These are phyloP conservation scores for Strigamia maritima DNA, from an alignment of 2,888 invertebrate genomes.

Conservation along the genomic window DNA sequence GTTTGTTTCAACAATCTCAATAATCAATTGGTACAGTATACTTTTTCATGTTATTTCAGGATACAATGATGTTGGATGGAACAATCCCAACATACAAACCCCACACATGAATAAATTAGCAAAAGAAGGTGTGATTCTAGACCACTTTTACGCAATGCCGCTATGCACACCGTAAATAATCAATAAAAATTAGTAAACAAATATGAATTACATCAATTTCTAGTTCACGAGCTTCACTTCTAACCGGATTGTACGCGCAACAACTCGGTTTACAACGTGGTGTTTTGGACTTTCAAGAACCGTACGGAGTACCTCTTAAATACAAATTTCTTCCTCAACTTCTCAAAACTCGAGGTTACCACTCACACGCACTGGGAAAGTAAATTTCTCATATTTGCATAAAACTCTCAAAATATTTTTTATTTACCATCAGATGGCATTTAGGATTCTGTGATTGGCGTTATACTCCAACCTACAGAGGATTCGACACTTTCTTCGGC, in stretches of 20 bases:
- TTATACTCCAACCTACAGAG: constrained; percentile 11
- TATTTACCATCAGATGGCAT: constrained; percentile 18
- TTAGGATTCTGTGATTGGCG: constrained; percentile 2
- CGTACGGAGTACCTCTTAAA: neutral
- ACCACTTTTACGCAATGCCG: neutral
- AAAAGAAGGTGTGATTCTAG: neutral
- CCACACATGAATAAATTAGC: neutral
- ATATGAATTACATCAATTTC: neutral
- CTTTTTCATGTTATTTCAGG: neutral
- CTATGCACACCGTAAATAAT: neutral
- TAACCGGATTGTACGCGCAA: neutral
- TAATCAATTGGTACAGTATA: too few species aligned
- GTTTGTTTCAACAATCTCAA: neutral
- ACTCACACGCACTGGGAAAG: neutral
- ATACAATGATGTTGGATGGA: neutral
- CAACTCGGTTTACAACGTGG: neutral
- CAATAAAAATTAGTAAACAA: too few species aligned
- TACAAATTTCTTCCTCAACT: neutral
- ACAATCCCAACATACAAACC: neutral
- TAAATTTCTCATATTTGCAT: neutral
- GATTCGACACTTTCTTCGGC: constrained; percentile 23
- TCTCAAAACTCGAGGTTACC: neutral
- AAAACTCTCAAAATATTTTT: neutral
- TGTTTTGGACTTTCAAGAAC: neutral
- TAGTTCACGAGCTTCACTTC: neutral